Evolutionary conservation across 2,888 invertebrate genomes (phyloP).

Genomic region (Heteromyza rotundicornis): DNA sequence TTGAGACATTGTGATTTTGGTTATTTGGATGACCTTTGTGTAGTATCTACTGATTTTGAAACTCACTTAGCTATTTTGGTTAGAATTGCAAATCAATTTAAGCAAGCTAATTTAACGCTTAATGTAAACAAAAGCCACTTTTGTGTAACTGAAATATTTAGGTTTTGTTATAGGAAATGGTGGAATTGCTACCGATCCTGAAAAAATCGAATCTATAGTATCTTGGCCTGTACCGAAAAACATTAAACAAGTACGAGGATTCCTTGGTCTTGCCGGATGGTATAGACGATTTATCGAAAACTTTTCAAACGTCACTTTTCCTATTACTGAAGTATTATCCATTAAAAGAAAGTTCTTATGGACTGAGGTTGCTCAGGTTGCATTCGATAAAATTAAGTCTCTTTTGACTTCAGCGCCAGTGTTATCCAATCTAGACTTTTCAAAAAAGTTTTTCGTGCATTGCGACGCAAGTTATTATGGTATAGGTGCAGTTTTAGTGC

Average conservation of each 20-base stretch:
- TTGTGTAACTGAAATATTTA: conserved; percentile 27
- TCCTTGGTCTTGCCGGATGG: conserved; percentile 34
- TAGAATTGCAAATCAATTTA: conserved; percentile 14
- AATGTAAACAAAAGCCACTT: conserved; percentile 26
- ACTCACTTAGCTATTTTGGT: too few relatives aligned
- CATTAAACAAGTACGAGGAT: conserved; percentile 31
- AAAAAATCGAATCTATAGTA: conserved; percentile 23
- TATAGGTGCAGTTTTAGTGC: too few relatives aligned
- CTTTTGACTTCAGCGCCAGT: conserved; percentile 20
- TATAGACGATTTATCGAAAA: too few relatives aligned
- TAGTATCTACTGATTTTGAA: too few relatives aligned
- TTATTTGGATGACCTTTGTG: too few relatives aligned
- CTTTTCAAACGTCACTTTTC: conserved; percentile 7
- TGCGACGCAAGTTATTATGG: conserved; percentile 26
- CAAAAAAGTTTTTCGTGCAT: conserved; percentile 13
- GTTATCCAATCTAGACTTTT: too few relatives aligned
- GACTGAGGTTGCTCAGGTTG: conserved; percentile 13
- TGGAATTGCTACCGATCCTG: conserved; percentile 21
- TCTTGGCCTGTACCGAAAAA: conserved; percentile 31
- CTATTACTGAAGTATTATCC: conserved; percentile 15
- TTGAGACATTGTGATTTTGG: too few relatives aligned
- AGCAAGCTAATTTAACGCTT: conserved; percentile 23
- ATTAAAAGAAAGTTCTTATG: conserved; percentile 20
- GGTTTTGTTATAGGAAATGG: conserved; percentile 29
- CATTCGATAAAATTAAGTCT: conserved; percentile 24